phyloP scores from a whole-genome alignment of 2,797 vertebrate genomes.

The Myripristis murdjan region DNA sequence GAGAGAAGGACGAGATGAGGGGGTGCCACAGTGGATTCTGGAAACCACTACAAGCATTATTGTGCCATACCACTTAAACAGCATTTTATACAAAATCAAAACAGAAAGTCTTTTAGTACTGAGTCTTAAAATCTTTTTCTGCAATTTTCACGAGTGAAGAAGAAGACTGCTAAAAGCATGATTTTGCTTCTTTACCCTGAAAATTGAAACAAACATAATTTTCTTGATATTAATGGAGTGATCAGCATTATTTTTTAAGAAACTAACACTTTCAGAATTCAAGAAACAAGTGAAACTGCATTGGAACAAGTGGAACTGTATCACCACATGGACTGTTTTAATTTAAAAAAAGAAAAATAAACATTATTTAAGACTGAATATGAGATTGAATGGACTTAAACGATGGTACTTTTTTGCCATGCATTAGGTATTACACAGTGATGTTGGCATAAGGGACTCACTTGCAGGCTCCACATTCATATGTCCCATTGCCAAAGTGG shows the following conservation, averaged over 20 bases:
- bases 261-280: too few relatives aligned
- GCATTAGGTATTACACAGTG: neutral
- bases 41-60: neutral
- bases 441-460: conserved; percentile 63
- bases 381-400: neutral
- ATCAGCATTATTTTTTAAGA: too few relatives aligned
- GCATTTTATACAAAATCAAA: neutral
- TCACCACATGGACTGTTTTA: neutral
- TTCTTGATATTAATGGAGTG: too few relatives aligned
- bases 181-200: too few relatives aligned
- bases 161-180: neutral
- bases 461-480: conserved; percentile 98
- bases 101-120: neutral
- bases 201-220: too few relatives aligned
- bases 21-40: too few relatives aligned
- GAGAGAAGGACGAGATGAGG: neutral
- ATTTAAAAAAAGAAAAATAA: neutral
- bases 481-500: conserved; percentile 92
- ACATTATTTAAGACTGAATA: neutral
- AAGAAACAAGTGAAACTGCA: too few relatives aligned
- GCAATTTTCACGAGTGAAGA: neutral
- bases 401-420: neutral
- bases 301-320: neutral
- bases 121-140: too few relatives aligned
- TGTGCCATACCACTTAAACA: neutral